phyloP scores from a whole-genome alignment of 92 coral and sea anemone genomes.

The Pocillopora meandrina region DNA sequence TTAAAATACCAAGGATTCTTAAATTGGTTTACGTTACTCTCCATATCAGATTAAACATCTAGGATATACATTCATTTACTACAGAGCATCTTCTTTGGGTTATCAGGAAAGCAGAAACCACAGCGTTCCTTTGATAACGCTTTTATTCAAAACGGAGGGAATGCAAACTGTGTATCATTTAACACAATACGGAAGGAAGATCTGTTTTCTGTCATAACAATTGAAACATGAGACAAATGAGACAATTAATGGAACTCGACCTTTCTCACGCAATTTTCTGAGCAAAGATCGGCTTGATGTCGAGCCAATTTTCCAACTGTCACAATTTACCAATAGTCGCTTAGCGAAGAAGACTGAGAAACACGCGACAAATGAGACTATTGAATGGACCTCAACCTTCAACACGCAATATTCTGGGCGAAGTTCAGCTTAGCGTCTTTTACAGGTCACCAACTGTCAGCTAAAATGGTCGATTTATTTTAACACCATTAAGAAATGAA shows the following conservation, averaged over 20 bases:
- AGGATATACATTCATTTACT: too few species aligned
- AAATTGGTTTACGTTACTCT: too few species aligned
- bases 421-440: too few species aligned
- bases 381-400: too few species aligned
- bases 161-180: not conserved
- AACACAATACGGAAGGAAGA: constrained; percentile 17
- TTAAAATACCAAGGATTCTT: too few species aligned
- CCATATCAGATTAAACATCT: too few species aligned
- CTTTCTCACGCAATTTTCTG: not conserved
- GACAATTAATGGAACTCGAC: not conserved
- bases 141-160: not conserved
- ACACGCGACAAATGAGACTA: too few species aligned
- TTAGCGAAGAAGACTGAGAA: too few species aligned
- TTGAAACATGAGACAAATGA: not conserved
- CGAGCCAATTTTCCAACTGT: too few species aligned
- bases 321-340: too few species aligned
- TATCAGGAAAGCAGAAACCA: constrained; percentile 11
- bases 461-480: not conserved
- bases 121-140: not conserved
- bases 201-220: constrained; percentile 16
- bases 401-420: too few species aligned
- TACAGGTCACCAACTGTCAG: too few species aligned
- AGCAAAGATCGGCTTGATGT: not conserved
- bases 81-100: not conserved
- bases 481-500: not conserved